Evolutionary conservation across 1,140 invertebrate species (phyloP).

Genomic region (Drosophila murphyi): DNA sequence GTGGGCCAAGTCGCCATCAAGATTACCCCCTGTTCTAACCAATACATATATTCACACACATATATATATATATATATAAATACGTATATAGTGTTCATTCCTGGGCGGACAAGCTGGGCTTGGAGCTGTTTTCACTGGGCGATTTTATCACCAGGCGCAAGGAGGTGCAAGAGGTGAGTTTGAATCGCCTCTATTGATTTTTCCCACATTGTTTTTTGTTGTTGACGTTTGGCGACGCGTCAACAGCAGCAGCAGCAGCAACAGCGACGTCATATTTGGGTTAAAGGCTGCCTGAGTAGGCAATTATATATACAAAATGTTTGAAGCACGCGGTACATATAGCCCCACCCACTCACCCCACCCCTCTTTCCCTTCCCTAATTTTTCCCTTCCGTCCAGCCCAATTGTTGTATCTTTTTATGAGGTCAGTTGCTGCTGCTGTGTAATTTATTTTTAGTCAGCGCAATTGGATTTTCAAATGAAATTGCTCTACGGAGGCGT

Average conservation of each 20-base stretch:
- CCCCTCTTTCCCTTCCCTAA: neutral
- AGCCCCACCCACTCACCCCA: neutral
- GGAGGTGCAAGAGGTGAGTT: conserved; percentile 88
- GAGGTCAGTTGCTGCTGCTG: conserved; percentile 59
- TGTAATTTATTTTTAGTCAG: conserved; percentile 63
- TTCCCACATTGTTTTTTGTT: conserved; percentile 59
- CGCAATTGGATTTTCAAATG: conserved; percentile 61
- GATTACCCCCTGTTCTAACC: conserved; percentile 2
- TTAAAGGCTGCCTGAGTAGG: conserved; percentile 64
- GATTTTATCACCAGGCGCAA: conserved; percentile 90
- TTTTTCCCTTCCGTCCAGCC: conserved; percentile 3
- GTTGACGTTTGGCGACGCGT: conserved; percentile 47
- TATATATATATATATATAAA: conserved; percentile 2
- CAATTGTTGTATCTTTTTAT: conserved; percentile 33
- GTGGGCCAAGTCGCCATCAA: conserved; percentile 22
- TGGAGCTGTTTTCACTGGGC: conserved; percentile 89
- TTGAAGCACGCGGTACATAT: conserved; percentile 32
- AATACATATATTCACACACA: neutral
- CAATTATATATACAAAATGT: conserved; percentile 71
- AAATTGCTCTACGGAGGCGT: conserved; percentile 30
- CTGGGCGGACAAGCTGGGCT: conserved; percentile 90
- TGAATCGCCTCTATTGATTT: conserved; percentile 65
- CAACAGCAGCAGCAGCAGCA: neutral
- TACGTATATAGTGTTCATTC: conserved; percentile 86
- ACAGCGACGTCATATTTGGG: conserved; percentile 59